phyloP scores from a whole-genome alignment of 2,888 invertebrate genomes.

The Ochlodes sylvanus region DNA sequence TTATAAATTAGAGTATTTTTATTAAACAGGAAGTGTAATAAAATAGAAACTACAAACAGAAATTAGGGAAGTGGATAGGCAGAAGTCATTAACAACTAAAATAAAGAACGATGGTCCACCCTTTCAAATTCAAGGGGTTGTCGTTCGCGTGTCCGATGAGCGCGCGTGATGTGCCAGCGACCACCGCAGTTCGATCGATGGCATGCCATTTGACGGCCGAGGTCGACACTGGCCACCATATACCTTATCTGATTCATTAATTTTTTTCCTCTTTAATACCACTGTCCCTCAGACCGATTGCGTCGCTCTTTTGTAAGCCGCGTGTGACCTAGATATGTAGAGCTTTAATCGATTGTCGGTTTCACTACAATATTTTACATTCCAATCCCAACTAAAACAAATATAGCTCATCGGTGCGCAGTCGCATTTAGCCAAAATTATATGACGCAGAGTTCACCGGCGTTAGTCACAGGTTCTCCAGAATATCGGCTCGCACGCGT shows the following conservation, averaged over 20 bases:
- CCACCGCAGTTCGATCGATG: slow-evolving; percentile 74
- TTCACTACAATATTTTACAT: slow-evolving; percentile 57
- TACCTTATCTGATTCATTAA: slow-evolving; percentile 81
- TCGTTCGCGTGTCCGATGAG: slow-evolving; percentile 59
- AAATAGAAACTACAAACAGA: not conserved
- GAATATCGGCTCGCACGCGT: slow-evolving; percentile 46
- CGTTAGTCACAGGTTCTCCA: slow-evolving; percentile 55
- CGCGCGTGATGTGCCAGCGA: slow-evolving; percentile 62
- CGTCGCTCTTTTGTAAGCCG: slow-evolving; percentile 68
- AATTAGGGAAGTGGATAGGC: slow-evolving; percentile 16
- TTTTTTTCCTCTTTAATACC: slow-evolving; percentile 63
- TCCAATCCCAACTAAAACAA: slow-evolving; percentile 50
- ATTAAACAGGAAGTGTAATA: not conserved
- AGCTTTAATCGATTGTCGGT: slow-evolving; percentile 68
- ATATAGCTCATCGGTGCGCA: slow-evolving; percentile 48
- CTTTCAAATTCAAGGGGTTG: slow-evolving; percentile 49
- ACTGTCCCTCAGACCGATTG: slow-evolving; percentile 70
- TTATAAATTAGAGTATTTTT: not conserved
- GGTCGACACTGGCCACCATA: slow-evolving; percentile 80
- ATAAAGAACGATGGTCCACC: slow-evolving; percentile 34
- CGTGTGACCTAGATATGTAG: slow-evolving; percentile 79
- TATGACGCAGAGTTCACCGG: slow-evolving; percentile 51
- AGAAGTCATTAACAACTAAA: slow-evolving; percentile 23
- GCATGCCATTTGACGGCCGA: slow-evolving; percentile 79
- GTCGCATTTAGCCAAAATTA: slow-evolving; percentile 46